Percentiles rank a stretch among this genome's conserved stretches.
phyloP scores from a whole-genome alignment of 2,113 vertebrate species.

The Colaptes auratus region DNA sequence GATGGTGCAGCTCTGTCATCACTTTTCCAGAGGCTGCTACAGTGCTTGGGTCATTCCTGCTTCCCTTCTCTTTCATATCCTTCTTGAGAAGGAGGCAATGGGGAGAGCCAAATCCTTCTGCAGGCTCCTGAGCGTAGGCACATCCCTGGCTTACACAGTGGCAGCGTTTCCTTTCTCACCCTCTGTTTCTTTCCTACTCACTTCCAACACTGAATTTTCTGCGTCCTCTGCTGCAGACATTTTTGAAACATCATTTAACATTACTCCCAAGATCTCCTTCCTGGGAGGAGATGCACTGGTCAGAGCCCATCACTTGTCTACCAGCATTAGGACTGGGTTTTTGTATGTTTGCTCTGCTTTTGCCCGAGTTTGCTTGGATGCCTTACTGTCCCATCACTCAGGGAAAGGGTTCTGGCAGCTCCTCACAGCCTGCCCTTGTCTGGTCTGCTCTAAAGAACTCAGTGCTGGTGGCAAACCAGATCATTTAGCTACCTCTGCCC shows the following conservation, averaged over 20 bases:
- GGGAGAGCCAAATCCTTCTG: not conserved
- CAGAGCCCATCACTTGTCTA: not conserved
- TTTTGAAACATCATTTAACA: not conserved
- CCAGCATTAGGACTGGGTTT: not conserved
- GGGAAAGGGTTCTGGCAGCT: not conserved
- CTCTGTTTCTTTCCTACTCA: not conserved
- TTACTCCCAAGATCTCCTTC: not conserved
- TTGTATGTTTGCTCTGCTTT: not conserved
- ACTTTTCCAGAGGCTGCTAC: not conserved
- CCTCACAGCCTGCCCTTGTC: not conserved
- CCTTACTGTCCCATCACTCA: not conserved
- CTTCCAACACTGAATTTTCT: not conserved
- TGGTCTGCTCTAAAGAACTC: not conserved
- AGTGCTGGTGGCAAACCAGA: fast-evolving
- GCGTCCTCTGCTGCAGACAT: not conserved
- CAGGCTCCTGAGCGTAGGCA: not conserved
- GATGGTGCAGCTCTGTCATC: not conserved
- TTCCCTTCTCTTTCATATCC: not conserved
- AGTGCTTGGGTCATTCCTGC: not conserved
- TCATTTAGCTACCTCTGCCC: not conserved
- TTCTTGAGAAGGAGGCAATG: fast-evolving
- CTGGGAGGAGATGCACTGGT: not conserved
- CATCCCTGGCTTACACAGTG: fast-evolving
- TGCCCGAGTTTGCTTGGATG: not conserved
- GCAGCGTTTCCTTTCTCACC: not conserved